Evolutionary conservation across 2,888 invertebrate genomes (phyloP).

Genomic region (Torymus auratus): DNA sequence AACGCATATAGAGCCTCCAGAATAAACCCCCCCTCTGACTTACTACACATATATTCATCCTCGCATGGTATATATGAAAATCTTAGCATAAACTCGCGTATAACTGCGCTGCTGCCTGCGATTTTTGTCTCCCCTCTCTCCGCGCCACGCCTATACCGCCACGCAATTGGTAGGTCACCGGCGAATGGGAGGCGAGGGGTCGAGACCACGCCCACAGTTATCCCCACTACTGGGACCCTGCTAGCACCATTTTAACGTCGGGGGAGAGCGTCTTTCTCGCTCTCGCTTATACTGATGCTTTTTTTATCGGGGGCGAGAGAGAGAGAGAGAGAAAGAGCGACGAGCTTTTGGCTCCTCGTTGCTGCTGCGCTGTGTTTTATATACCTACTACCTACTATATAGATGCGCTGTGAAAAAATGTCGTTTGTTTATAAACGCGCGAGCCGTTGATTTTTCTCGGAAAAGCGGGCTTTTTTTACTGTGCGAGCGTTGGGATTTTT

Average conservation of each 20-base stretch:
- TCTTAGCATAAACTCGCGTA: conserved; percentile 33
- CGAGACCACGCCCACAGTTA: conserved; percentile 11
- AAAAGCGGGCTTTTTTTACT: too few species aligned
- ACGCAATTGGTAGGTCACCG: neutral
- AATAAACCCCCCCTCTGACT: conserved; percentile 19
- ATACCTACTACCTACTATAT: too few species aligned
- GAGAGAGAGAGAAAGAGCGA: too few species aligned
- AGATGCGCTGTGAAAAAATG: too few species aligned
- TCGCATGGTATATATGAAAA: conserved; percentile 15
- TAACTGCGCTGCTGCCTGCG: conserved; percentile 2
- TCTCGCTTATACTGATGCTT: too few species aligned
- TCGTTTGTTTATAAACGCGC: too few species aligned
- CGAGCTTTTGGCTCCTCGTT: too few species aligned
- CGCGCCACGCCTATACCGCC: neutral
- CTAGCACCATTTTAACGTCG: neutral
- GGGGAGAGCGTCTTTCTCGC: too few species aligned
- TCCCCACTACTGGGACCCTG: conserved; percentile 5
- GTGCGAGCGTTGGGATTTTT: too few species aligned
- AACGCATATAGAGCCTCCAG: neutral
- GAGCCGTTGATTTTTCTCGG: too few species aligned
- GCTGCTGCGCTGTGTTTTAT: too few species aligned
- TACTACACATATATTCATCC: neutral
- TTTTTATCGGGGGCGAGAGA: too few species aligned
- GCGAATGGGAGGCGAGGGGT: neutral
- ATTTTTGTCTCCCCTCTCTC: conserved; percentile 29